These are phyloP conservation scores for Xylocampa areola DNA, from an alignment of 2,888 invertebrate genomes.

Conservation along the genomic window DNA sequence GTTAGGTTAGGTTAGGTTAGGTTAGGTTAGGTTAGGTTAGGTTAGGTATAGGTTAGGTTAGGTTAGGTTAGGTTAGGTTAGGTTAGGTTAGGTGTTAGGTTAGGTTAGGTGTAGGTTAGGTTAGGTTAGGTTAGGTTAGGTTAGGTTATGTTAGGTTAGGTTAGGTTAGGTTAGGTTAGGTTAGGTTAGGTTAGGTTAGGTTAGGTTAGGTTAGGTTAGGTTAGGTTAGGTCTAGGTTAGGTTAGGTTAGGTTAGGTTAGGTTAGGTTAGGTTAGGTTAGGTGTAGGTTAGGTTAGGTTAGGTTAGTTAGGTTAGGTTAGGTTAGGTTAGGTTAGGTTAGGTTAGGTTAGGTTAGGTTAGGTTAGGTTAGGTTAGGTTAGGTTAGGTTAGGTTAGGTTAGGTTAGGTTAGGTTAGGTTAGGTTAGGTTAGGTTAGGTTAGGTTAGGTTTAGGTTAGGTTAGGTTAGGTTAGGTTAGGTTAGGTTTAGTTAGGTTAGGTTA, in stretches of 20 bases:
- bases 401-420: conserved; percentile 25
- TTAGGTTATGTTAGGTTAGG: conserved; percentile 38
- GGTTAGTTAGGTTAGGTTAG: conserved; percentile 44
- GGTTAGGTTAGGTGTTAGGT: conserved; percentile 8
- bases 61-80: conserved; percentile 9
- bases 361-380: conserved; percentile 20
- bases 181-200: conserved; percentile 27
- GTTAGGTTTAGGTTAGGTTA: conserved; percentile 25
- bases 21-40: conserved; percentile 38
- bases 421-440: conserved; percentile 24
- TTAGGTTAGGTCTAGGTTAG: conserved; percentile 45
- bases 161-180: conserved; percentile 47
- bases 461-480: conserved; percentile 26
- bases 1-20: conserved; percentile 52
- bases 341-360: conserved; percentile 32
- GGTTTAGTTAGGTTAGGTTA: conserved; percentile 16
- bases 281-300: conserved; percentile 38
- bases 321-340: conserved; percentile 33
- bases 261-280: conserved; percentile 44
- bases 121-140: conserved; percentile 9
- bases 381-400: conserved; percentile 27
- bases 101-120: conserved; percentile 8
- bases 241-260: conserved; percentile 38
- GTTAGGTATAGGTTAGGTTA: conserved; percentile 18
- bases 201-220: conserved; percentile 41